Conservation (phyloP, 2,113 vertebrate genomes). For the Eulemur macaco region DNA sequence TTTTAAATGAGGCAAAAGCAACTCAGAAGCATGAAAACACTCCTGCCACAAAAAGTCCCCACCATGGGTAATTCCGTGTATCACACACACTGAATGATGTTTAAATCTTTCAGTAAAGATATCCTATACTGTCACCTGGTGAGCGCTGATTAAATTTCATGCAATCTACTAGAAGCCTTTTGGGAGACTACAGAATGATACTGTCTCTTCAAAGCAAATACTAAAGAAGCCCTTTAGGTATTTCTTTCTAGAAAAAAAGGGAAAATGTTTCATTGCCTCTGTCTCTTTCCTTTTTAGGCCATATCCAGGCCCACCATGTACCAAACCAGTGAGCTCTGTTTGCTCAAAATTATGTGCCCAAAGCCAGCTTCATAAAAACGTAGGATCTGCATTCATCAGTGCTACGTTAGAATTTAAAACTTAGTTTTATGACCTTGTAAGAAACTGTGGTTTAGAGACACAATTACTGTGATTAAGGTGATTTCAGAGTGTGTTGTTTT, state of each 20-base stretch:
- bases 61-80: too few species aligned
- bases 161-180: background rate
- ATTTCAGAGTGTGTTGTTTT: background rate
- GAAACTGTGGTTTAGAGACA: background rate
- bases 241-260: background rate
- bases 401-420: background rate
- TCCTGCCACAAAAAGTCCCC: background rate
- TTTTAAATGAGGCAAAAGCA: background rate
- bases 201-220: background rate
- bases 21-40: background rate
- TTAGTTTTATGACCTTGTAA: background rate
- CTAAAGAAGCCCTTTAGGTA: background rate
- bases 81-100: background rate
- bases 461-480: background rate
- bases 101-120: background rate
- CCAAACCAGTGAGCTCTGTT: background rate
- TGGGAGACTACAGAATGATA: background rate
- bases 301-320: background rate
- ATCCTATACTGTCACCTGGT: background rate
- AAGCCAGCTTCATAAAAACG: background rate
- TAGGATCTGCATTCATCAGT: background rate
- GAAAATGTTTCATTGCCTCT: background rate
- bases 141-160: background rate
- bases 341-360: background rate
- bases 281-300: background rate